Conservation (phyloP, 64 coral and sea anemone genomes). For the Montipora sp. region DNA sequence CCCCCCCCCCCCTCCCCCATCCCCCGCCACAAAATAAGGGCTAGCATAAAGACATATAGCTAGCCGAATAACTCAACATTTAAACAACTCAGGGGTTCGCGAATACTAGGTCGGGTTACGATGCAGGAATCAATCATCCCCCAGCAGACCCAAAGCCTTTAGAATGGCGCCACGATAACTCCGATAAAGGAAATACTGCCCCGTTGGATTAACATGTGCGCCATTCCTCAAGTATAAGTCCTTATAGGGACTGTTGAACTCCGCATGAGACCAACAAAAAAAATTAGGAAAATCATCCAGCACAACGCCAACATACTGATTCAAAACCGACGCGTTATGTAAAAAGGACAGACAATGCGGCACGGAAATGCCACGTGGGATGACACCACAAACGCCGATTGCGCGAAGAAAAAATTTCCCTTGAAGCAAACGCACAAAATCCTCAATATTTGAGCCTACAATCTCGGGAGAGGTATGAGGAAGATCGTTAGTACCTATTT, state of each 20-base stretch:
- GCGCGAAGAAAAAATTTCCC: not conserved
- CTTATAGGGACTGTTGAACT: not conserved
- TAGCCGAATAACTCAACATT: too few species aligned
- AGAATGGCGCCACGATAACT: not conserved
- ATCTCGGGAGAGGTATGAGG: not conserved
- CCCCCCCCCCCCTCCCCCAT: too few species aligned
- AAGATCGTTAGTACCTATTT: too few species aligned
- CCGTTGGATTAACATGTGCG: not conserved
- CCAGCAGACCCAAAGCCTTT: not conserved
- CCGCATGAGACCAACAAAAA: not conserved
- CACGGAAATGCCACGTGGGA: not conserved
- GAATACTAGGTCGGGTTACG: too few species aligned
- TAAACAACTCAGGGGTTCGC: too few species aligned
- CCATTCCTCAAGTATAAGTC: not conserved
- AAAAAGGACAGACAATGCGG: too few species aligned
- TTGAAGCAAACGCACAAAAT: not conserved
- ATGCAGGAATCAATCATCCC: too few species aligned
- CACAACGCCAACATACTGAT: not conserved
- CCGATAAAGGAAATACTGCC: not conserved
- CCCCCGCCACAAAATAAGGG: too few species aligned
- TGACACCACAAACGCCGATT: not conserved
- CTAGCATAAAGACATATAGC: too few species aligned
- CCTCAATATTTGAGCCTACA: constrained; percentile 17
- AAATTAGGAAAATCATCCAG: not conserved
- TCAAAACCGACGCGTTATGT: not conserved